phyloP scores from a whole-genome alignment of 2,888 invertebrate species.

The Hoplodrina ambigua region DNA sequence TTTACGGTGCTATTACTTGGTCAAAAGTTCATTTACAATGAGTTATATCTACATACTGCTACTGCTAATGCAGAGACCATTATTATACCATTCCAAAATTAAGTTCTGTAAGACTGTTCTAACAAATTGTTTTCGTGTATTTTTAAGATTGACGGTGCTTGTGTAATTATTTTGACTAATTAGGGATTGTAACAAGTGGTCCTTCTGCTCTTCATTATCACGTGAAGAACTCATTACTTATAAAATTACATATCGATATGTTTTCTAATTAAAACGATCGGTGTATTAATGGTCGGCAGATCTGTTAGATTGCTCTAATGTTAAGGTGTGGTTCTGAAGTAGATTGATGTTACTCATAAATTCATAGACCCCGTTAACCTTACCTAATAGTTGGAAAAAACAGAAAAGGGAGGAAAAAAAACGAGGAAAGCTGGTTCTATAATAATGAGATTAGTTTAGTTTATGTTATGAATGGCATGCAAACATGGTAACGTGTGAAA shows the following conservation, averaged over 20 bases:
- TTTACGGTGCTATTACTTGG: too few relatives aligned
- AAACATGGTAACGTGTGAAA: too few relatives aligned
- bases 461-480: too few relatives aligned
- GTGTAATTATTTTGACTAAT: background rate
- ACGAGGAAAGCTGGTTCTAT: too few relatives aligned
- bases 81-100: too few relatives aligned
- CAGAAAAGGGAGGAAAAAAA: background rate
- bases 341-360: background rate
- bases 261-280: constrained; percentile 63
- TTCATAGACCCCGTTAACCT: background rate
- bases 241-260: constrained; percentile 61
- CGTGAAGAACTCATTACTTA: constrained; percentile 52
- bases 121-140: background rate
- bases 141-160: background rate
- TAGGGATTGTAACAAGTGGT: background rate
- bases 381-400: background rate
- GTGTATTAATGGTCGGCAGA: constrained; percentile 51
- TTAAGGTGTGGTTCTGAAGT: constrained; percentile 49
- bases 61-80: too few relatives aligned
- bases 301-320: constrained; percentile 32
- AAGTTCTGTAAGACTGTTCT: too few relatives aligned
- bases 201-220: constrained; percentile 1
- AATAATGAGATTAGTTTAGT: too few relatives aligned
- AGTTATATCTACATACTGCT: too few relatives aligned
- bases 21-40: too few relatives aligned